Conservation (phyloP, 2,797 vertebrate genomes). For the Chaunax sp. region DNA sequence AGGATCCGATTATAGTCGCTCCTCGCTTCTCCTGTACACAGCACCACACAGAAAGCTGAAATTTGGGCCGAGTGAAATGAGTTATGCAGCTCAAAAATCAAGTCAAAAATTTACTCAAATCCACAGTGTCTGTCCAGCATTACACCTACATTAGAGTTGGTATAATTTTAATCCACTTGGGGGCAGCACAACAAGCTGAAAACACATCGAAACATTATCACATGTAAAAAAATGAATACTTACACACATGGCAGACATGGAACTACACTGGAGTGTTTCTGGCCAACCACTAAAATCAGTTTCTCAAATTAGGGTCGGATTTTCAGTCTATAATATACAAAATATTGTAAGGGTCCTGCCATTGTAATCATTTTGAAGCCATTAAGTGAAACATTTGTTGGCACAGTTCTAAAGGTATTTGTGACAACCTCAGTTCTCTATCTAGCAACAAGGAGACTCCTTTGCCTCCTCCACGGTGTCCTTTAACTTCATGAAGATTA, state of each 20-base stretch:
- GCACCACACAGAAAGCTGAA: too few relatives aligned
- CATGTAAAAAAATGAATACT: background rate
- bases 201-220: background rate
- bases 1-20: too few relatives aligned
- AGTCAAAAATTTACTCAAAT: too few relatives aligned
- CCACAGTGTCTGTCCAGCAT: too few relatives aligned
- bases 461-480: background rate
- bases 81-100: too few relatives aligned
- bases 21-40: too few relatives aligned
- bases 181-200: constrained; percentile 1
- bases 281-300: background rate
- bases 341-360: background rate
- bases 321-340: background rate
- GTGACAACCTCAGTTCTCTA: background rate
- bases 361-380: background rate
- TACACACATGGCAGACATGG: background rate
- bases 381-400: background rate
- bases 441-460: background rate
- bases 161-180: background rate
- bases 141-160: background rate
- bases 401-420: background rate
- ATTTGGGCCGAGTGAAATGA: too few relatives aligned
- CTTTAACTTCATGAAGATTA: background rate
- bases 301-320: background rate
- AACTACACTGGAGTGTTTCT: background rate